Evolutionary conservation across 1,140 invertebrate genomes (phyloP).

Genomic region (Heterodera schachtii): DNA sequence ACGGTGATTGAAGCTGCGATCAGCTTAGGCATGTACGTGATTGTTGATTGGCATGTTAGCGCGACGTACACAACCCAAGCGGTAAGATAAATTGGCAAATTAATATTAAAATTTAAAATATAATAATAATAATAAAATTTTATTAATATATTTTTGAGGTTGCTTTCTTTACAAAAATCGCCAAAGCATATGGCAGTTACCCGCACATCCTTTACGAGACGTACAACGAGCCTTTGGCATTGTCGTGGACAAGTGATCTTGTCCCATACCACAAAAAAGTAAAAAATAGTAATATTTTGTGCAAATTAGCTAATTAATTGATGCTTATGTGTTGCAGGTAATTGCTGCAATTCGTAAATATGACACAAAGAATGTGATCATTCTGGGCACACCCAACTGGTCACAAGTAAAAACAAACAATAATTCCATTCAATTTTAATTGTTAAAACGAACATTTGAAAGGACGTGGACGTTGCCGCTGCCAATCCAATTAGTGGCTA

Average conservation of each 20-base stretch:
- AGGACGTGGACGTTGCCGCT: conserved; percentile 24
- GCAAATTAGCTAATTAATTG: not conserved
- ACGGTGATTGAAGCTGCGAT: conserved; percentile 36
- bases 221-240: conserved; percentile 29
- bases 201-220: conserved; percentile 34
- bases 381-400: conserved; percentile 29
- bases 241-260: conserved; percentile 24
- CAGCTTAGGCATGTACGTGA: conserved; percentile 24
- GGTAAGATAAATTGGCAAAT: conserved; percentile 10
- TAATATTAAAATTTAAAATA: not conserved
- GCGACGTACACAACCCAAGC: conserved; percentile 2
- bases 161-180: conserved; percentile 24
- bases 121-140: not conserved
- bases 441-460: not conserved
- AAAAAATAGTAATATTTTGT: not conserved
- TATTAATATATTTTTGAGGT: not conserved
- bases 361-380: conserved; percentile 35
- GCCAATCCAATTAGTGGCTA: conserved; percentile 15
- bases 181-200: conserved; percentile 23
- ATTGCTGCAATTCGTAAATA: conserved; percentile 22
- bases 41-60: conserved; percentile 25
- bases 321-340: not conserved
- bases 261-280: conserved; percentile 11
- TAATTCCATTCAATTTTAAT: too few relatives aligned
- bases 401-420: not conserved